Base-by-base conservation (phyloP, 1,140 invertebrate genomes). In the Caerostris darwini region DNA sequence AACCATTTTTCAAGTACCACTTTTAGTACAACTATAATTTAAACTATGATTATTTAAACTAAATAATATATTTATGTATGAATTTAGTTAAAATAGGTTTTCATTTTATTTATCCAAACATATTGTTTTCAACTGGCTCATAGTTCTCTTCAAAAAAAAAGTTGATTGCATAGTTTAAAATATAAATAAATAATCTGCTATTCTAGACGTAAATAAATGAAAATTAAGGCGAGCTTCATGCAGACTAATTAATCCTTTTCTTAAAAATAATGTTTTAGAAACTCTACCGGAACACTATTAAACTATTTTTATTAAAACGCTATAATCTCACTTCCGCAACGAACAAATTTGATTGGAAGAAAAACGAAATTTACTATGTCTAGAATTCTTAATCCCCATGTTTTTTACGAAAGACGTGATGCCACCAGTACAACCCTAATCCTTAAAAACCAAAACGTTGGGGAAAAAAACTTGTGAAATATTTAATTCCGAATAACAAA, bases 401-500 rank as follows among this genome's bases (percentile, higher is more conserved):
- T 19, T 71, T 50, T 71, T 71, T 71, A 34, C 34, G 50, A 34
- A 34, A 71, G 4, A 71, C 34, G 19, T 50, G 69, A 71, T 71
- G 69, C 7, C 50, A 7, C n/a, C 69, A 50, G 3, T 71, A 34
- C 50, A 71, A 50, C 69, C 34, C 10, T 71, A 71, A 71, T 71
- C 69, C 50, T 19, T 34, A 71, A 71, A 71, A 71, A 71, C n/a
- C 69, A 7, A 71, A 19, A 53, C 0, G 69, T 3, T 34, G 5
- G 50, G 50, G 12, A 34, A 71, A 71, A 71, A 69, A 19, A 34
- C n/a, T 71, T 50, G 5, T 34, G 34, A 71, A 71, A 71, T 71
- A 71, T 71, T 71, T 71, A 71, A 71, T 71, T 8, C 19, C 19
- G 69, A 71, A 57, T 83, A 19, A 57, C 81, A 83, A 83, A 83